Evolutionary conservation across 2,888 invertebrate species (phyloP), one percentile per base, ranked within the genome.

Genomic region (Cynaeus angustus): DNA sequence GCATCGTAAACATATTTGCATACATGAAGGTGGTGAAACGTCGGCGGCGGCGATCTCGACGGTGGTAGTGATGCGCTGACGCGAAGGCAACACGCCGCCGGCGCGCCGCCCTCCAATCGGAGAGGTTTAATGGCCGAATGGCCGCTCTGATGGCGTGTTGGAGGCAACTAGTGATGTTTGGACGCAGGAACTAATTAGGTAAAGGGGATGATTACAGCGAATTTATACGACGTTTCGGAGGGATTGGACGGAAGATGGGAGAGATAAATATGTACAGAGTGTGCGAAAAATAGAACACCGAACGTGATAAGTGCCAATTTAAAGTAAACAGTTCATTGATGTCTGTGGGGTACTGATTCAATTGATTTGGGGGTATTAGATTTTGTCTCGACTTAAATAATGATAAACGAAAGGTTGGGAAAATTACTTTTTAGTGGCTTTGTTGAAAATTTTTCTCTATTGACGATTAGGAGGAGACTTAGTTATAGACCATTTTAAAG

Each of bases 1-100:
- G 76, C 80, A 82, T 83, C 82, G 84, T 83, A 83, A 83, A 83
- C 81, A 82, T 83, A 83, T 83, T 84, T 84, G 84, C 84, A 83
- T 83, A 81, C 79, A 76, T 80, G 79, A 75, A 74, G 61, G 69
- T 68, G 71, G 72, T 69, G 66, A 72, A 65, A 69, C 59, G 65
- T 62, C 48, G 61, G 62, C 50, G 69, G 37, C 28, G 67, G 50
- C 14, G 50, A 61, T 26, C 12, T 67, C 61, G 61, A 45, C 61
- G 59, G 48, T 33, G 46, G 45, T 64, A 21, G 41, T 41, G 41
- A 12, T 41, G 41, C 41, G 41, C 41, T 41, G 33, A 33, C 33
- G 10, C 41, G 41, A 12, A n/a, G 41, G 41, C 41, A 13, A 12
- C 41, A 41, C 41, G 41, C 41, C 41, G 41, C 41, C 41, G 41